Evolutionary conservation across 2,113 vertebrate species (phyloP).

Genomic region (Zingel zingel): DNA sequence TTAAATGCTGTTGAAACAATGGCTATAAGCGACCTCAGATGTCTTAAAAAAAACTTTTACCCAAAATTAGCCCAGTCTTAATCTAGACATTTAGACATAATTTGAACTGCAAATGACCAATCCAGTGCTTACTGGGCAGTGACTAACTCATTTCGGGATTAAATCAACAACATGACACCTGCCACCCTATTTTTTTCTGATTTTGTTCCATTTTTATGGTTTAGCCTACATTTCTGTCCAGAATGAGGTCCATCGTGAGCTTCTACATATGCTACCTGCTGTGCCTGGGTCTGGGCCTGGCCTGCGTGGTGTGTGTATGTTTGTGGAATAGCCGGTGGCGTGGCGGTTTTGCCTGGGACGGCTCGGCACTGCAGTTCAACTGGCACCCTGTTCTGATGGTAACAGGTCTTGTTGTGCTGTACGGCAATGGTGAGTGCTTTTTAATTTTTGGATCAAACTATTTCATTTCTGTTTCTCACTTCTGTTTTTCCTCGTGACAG

Average conservation of each 20-base stretch:
- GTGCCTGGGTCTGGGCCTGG: slow-evolving; percentile 82
- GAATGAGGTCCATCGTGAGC: slow-evolving; percentile 76
- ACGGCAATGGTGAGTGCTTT: slow-evolving; percentile 88
- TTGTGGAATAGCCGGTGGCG: slow-evolving; percentile 89
- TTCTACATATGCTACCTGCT: slow-evolving; percentile 84
- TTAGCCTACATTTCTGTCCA: slow-evolving; percentile 45
- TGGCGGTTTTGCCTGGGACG: slow-evolving; percentile 89
- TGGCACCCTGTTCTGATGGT: slow-evolving; percentile 97
- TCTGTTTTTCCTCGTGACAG: not conserved
- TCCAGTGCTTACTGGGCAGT: not conserved
- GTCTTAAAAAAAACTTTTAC: not conserved
- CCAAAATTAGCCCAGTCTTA: not conserved
- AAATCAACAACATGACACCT: not conserved
- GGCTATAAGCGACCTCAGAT: no score
- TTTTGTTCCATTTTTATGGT: not conserved
- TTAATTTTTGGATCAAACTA: not conserved
- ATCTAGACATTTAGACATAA: not conserved
- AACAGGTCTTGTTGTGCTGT: slow-evolving; percentile 89
- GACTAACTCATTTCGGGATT: not conserved
- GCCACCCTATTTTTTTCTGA: not conserved
- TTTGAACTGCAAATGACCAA: not conserved
- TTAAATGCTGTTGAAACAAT: not conserved
- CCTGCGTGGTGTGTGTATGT: slow-evolving; percentile 85
- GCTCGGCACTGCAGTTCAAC: slow-evolving; percentile 86
- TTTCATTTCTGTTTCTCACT: slow-evolving; percentile 58